Conservation (phyloP, 2,888 invertebrate genomes). For the Podabrus alpinus region DNA sequence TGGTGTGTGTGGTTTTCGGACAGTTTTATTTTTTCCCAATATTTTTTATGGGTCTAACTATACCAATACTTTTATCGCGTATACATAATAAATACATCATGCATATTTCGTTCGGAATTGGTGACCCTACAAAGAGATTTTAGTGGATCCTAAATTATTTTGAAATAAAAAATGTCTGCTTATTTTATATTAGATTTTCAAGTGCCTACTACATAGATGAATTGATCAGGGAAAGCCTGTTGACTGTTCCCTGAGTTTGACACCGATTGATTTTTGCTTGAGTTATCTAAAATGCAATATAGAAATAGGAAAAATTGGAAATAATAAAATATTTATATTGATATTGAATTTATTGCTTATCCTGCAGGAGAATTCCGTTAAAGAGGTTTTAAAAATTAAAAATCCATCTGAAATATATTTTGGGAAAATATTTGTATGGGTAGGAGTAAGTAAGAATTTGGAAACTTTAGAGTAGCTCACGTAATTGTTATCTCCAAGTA, state of each 20-base stretch:
- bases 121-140: background rate
- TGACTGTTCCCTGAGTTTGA: background rate
- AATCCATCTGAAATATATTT: background rate
- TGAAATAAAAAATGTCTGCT: background rate
- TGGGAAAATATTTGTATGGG: background rate
- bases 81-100: background rate
- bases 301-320: background rate
- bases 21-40: background rate
- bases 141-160: background rate
- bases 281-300: background rate
- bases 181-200: background rate
- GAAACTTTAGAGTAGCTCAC: background rate
- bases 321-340: background rate
- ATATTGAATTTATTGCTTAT: background rate
- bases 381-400: background rate
- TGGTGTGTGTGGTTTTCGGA: background rate
- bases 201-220: background rate
- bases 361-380: no score
- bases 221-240: background rate
- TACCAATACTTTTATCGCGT: background rate
- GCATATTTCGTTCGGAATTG: background rate
- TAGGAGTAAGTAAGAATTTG: background rate
- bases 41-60: background rate
- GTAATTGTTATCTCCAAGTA: background rate
- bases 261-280: background rate